Percentiles rank a stretch among this genome's conserved stretches.
phyloP scores from a whole-genome alignment of 2,797 vertebrate species.

The Sebastiscus tertius region DNA sequence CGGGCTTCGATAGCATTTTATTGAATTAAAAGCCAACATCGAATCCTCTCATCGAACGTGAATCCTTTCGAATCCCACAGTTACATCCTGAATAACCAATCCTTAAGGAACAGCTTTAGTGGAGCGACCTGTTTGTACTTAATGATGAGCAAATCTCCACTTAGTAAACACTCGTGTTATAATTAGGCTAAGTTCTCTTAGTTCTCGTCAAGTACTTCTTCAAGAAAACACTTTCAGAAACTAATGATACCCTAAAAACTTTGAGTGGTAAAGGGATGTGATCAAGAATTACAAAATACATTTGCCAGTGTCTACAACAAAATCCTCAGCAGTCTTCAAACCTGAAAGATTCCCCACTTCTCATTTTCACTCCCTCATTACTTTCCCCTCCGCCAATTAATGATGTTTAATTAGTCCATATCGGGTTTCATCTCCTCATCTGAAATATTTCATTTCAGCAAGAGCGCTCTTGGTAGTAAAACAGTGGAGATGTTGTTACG shows the following conservation, averaged over 20 bases:
- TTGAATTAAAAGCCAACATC: neutral
- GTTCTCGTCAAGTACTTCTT: neutral
- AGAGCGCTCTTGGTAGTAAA: neutral
- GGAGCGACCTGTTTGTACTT: neutral
- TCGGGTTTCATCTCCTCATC: slow-evolving; percentile 48
- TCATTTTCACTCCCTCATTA: slow-evolving; percentile 25
- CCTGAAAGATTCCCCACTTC: slow-evolving; percentile 15
- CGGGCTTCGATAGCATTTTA: neutral
- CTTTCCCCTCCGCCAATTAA: slow-evolving; percentile 42
- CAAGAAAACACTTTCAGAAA: neutral
- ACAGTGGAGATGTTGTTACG: slow-evolving; percentile 9
- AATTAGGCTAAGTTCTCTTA: neutral
- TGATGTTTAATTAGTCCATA: slow-evolving; percentile 61
- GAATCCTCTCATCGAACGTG: neutral
- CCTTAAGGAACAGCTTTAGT: neutral
- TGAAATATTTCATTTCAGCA: slow-evolving; percentile 44
- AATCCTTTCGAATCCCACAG: neutral
- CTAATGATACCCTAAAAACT: neutral
- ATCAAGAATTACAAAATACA: neutral
- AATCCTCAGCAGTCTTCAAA: neutral
- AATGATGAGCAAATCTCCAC: neutral
- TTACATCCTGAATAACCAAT: neutral
- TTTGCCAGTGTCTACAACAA: neutral
- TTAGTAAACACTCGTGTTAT: neutral
- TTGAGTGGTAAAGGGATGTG: neutral